Evolutionary conservation across 2,888 invertebrate genomes (phyloP).

Genomic region (Plusia festucae): DNA sequence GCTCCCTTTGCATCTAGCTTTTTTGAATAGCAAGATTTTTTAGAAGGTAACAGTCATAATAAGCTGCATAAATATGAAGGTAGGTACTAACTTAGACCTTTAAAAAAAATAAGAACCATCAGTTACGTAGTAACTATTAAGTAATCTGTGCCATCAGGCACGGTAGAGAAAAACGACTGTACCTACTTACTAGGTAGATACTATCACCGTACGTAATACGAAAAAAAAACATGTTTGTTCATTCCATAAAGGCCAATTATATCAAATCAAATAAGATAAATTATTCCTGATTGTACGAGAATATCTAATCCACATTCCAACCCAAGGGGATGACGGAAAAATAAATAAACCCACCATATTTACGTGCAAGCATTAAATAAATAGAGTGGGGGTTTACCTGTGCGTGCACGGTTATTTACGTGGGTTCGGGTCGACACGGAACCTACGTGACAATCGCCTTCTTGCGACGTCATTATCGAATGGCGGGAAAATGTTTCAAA

Average conservation of each 20-base stretch:
- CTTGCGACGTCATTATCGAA: slow-evolving; percentile 25
- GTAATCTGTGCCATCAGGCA: too few species aligned
- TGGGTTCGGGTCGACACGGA: slow-evolving; percentile 24
- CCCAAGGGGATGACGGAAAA: not conserved
- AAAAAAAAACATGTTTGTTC: not conserved
- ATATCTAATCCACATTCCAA: not conserved
- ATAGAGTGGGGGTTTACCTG: slow-evolving; percentile 18
- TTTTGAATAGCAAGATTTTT: too few species aligned
- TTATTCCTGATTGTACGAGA: not conserved
- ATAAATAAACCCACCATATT: slow-evolving; percentile 2
- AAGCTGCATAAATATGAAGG: too few species aligned
- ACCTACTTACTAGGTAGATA: too few species aligned
- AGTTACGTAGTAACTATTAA: too few species aligned
- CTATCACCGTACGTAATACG: not conserved
- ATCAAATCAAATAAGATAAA: not conserved
- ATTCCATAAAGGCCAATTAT: not conserved
- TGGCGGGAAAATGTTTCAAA: slow-evolving; percentile 34
- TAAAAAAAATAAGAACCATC: too few species aligned
- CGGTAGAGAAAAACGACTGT: too few species aligned
- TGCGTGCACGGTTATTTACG: slow-evolving; percentile 14
- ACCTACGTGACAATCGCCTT: slow-evolving; percentile 42
- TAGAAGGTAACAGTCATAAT: too few species aligned
- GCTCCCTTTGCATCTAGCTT: too few species aligned
- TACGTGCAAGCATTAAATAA: slow-evolving; percentile 16
- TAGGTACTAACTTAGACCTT: too few species aligned